phyloP scores from a whole-genome alignment of 2,113 vertebrate genomes.

The Castor canadensis region DNA sequence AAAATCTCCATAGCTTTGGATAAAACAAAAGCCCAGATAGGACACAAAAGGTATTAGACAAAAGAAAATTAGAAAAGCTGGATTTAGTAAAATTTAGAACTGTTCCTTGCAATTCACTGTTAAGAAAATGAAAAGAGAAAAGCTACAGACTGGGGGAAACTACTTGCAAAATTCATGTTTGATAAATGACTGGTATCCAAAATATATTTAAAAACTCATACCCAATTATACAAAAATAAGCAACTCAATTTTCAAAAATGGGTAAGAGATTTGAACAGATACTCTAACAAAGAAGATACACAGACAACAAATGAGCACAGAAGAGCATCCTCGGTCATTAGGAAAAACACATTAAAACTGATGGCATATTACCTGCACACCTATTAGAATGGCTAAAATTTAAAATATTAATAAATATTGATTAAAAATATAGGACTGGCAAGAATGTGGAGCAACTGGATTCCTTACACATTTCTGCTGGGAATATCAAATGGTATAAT shows the following conservation, averaged over 20 bases:
- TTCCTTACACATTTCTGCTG: background rate
- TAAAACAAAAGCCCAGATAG: background rate
- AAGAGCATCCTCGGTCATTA: background rate
- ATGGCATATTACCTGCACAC: background rate
- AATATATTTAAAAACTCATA: conserved; percentile 26
- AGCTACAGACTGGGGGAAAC: too few relatives aligned
- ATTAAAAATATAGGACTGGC: background rate
- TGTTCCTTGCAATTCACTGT: conserved; percentile 5
- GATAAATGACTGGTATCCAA: background rate
- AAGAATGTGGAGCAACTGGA: background rate
- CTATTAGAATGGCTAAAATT: background rate
- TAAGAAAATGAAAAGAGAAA: conserved; percentile 42
- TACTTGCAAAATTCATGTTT: background rate
- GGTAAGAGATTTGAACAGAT: background rate
- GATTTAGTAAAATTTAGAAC: background rate
- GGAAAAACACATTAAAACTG: background rate
- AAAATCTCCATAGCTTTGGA: background rate
- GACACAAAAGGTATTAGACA: background rate
- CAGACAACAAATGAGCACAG: background rate
- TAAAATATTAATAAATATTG: background rate
- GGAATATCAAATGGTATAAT: background rate
- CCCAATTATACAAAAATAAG: background rate
- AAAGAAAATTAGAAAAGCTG: background rate
- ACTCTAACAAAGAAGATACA: background rate
- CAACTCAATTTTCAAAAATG: background rate